These are phyloP conservation scores for Alethe diademata DNA, from an alignment of 2,113 vertebrate genomes.

Conservation along the genomic window DNA sequence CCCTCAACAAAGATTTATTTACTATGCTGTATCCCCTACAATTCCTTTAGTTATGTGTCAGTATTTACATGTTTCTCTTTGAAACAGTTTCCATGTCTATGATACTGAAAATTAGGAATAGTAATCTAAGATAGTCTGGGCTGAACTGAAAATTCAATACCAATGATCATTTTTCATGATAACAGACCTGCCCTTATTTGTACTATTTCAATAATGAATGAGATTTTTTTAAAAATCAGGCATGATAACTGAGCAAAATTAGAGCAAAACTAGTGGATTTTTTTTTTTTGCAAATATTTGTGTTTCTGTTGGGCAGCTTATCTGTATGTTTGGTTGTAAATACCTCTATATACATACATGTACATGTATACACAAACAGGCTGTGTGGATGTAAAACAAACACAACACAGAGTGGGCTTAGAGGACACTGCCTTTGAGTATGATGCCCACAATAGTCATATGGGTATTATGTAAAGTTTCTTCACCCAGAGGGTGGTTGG, in stretches of 20 bases:
- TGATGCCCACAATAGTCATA: background rate
- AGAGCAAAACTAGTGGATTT: background rate
- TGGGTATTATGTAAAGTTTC: background rate
- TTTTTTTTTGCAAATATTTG: background rate
- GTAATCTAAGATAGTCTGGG: background rate
- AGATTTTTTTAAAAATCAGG: background rate
- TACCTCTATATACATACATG: background rate
- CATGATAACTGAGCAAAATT: background rate
- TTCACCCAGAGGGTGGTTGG: background rate
- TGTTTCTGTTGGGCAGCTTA: accelerated
- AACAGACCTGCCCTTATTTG: background rate
- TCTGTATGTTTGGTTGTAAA: background rate
- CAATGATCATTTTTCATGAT: background rate
- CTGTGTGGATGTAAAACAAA: background rate
- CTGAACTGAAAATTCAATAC: background rate
- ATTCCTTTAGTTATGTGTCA: background rate
- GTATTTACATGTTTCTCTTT: background rate
- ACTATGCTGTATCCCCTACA: background rate
- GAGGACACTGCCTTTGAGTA: background rate
- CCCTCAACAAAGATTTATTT: background rate
- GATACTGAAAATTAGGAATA: background rate
- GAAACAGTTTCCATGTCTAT: background rate
- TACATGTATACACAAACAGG: accelerated
- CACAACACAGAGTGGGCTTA: no score
- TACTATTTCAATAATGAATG: background rate